Evolutionary conservation across 2,797 vertebrate genomes (phyloP), one percentile per base, ranked within the genome.

Genomic region (Caiman crocodilus): DNA sequence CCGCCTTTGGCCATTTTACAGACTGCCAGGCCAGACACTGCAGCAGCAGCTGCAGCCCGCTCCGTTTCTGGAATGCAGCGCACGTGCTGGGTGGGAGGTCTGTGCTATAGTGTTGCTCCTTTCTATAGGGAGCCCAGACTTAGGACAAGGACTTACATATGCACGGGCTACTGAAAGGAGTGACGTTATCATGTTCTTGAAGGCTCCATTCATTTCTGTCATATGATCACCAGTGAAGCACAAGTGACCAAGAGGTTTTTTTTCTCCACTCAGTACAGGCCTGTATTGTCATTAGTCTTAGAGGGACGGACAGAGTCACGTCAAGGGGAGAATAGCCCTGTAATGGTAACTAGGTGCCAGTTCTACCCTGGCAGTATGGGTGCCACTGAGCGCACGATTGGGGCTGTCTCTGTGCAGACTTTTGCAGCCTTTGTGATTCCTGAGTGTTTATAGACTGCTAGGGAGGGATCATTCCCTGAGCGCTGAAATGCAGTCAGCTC

Each of bases 101-200:
- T 18, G 25, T 28, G 61, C 7, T 50, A 50, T 50, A 79, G 77
- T 67, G 64, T 71, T 50, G 2, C 17, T 60, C n/a, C 7, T 21
- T 57, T 56, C 55, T 83, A 5, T 1, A 0, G 9, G 11, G 21
- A 4, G 42, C 7, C 1, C 30, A 17, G 26, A 4, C 4, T 60
- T 60, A 60, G 42, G 69, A 5, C n/a, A 28, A 28, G 65, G 21
- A 61, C 42, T 11, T 7, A 13, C 1, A 0, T 9, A 3, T 50
- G 42, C 17, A 61, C 42, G 58, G 32, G 2, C 25, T 42, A 61
- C 80, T 26, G 26, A 11, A 14, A 58, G 18, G 3, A 26, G 7
- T 28, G 58, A 18, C 84, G 75, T 87, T 57, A 7, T 17, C 71
- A 30, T 1, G 1, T 21, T 78, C 9, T 15, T 26, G 76, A 78